These are phyloP conservation scores for Rotaria socialis DNA, from an alignment of 2,888 invertebrate genomes.

Conservation along the genomic window DNA sequence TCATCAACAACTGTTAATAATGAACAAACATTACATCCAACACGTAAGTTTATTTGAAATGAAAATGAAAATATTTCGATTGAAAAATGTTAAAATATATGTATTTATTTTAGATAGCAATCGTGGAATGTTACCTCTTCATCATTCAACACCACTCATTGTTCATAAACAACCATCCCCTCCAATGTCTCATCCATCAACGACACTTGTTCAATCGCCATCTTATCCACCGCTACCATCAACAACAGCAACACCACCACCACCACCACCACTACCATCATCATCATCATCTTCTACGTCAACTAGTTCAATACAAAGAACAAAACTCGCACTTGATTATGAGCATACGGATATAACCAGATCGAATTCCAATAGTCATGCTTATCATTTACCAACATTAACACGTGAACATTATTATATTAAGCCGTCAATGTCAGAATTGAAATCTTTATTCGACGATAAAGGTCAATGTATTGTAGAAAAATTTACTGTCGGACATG, in stretches of 20 bases:
- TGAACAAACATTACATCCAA: background rate
- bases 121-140: conserved; percentile 18
- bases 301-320: background rate
- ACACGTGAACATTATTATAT: conserved; percentile 40
- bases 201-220: conserved; percentile 25
- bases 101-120: background rate
- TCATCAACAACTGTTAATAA: background rate
- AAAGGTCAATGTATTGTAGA: conserved; percentile 45
- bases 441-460: conserved; percentile 12
- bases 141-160: conserved; percentile 21
- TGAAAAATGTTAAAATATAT: too few relatives aligned
- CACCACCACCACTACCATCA: background rate
- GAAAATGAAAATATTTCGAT: too few relatives aligned
- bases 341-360: background rate
- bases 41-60: background rate
- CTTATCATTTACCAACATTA: conserved; percentile 28
- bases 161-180: conserved; percentile 28
- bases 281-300: background rate
- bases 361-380: background rate
- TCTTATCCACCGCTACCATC: background rate
- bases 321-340: background rate
- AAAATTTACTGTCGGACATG: conserved; percentile 42
- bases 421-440: conserved; percentile 38
- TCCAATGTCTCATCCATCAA: background rate
- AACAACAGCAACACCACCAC: background rate